Percentiles rank a stretch among this genome's conserved stretches.
These are phyloP conservation scores for Hermaeophaga mercurialis DNA, from an alignment of 2,888 invertebrate genomes.

Conservation along the genomic window DNA sequence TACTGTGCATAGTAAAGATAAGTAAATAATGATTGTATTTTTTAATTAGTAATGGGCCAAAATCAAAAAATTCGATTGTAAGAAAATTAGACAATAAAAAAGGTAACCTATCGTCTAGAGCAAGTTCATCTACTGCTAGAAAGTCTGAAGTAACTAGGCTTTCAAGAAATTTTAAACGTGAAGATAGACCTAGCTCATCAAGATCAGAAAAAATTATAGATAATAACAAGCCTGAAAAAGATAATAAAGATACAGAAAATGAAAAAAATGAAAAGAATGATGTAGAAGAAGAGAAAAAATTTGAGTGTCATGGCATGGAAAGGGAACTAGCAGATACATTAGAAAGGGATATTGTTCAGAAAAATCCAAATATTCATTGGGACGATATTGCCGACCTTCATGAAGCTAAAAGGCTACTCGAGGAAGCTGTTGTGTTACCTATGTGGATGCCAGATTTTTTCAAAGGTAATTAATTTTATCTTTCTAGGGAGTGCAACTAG, in stretches of 20 bases:
- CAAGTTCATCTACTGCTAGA: slow-evolving; percentile 51
- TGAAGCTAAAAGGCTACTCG: slow-evolving; percentile 87
- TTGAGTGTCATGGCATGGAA: slow-evolving; percentile 83
- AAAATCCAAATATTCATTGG: slow-evolving; percentile 96
- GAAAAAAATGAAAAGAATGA: slow-evolving; percentile 61
- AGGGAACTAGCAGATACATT: slow-evolving; percentile 86
- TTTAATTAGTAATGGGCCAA: slow-evolving; percentile 45
- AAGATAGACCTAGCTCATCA: slow-evolving; percentile 55
- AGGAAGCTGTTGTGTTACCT: slow-evolving; percentile 97
- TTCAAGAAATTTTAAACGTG: slow-evolving; percentile 51
- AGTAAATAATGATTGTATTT: not conserved
- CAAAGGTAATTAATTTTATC: slow-evolving; percentile 66
- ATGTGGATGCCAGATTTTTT: slow-evolving; percentile 99
- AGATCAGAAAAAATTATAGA: slow-evolving; percentile 53
- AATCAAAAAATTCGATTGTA: slow-evolving; percentile 44
- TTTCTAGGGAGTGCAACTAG: no score
- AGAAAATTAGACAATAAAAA: slow-evolving; percentile 52
- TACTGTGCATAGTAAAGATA: no score
- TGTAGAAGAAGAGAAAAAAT: slow-evolving; percentile 78
- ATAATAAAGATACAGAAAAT: slow-evolving; percentile 69
- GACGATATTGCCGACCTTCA: slow-evolving; percentile 89
- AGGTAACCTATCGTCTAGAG: slow-evolving; percentile 52
- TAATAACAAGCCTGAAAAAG: slow-evolving; percentile 54
- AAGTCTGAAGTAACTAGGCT: slow-evolving; percentile 46
- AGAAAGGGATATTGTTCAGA: slow-evolving; percentile 96